Percentiles rank a stretch among this genome's conserved stretches.
Conservation (phyloP, 2,797 vertebrate species). For the Tiaroga cobitis region DNA sequence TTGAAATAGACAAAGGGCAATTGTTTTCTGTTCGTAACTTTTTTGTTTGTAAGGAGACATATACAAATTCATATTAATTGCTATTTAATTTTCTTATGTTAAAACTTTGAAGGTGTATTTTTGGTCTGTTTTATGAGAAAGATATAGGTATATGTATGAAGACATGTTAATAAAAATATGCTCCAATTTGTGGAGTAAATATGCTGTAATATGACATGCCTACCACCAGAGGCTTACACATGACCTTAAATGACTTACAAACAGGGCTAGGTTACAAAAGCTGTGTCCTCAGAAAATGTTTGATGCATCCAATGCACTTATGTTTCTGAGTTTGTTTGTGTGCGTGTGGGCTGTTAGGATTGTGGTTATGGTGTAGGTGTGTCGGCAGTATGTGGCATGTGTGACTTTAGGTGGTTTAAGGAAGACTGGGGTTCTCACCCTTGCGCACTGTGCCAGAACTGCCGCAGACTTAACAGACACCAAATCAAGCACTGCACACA, state of each 20-base stretch:
- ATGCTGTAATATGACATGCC: slow-evolving; percentile 21
- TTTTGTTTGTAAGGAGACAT: no score
- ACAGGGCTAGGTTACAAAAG: slow-evolving; percentile 2
- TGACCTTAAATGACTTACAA: slow-evolving; percentile 37
- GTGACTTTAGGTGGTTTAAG: slow-evolving; percentile 79
- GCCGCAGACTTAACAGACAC: slow-evolving; percentile 76
- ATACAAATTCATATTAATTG: neutral
- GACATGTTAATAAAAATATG: neutral
- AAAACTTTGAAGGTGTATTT: neutral
- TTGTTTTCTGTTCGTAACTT: neutral
- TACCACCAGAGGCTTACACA: slow-evolving; percentile 18
- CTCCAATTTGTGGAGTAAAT: neutral
- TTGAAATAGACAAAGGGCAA: neutral
- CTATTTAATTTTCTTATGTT: neutral
- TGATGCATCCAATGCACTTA: neutral
- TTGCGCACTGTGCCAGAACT: slow-evolving; percentile 80
- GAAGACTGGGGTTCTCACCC: slow-evolving; percentile 76
- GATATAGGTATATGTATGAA: neutral
- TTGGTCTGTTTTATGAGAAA: neutral
- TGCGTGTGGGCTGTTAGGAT: slow-evolving; percentile 68
- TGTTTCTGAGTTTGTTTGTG: slow-evolving; percentile 34
- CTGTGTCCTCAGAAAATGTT: neutral
- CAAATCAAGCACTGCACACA: slow-evolving; percentile 76
- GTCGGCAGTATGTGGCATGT: slow-evolving; percentile 70
- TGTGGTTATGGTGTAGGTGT: slow-evolving; percentile 76